These are phyloP conservation scores for Petaurus breviceps DNA, from an alignment of 2,113 vertebrate genomes.

Conservation along the genomic window DNA sequence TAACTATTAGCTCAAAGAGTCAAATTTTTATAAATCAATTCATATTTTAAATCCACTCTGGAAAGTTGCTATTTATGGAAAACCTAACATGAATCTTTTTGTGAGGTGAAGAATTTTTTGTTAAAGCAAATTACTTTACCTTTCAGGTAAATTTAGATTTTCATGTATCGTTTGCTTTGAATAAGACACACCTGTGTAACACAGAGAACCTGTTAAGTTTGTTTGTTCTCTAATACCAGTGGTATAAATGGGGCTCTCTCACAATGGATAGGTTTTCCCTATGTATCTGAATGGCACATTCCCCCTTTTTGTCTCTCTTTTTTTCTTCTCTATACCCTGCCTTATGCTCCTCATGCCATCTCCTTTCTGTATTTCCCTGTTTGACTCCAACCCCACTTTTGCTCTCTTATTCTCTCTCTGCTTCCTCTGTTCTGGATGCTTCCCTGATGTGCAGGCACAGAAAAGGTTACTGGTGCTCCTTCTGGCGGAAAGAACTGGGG, in stretches of 20 bases:
- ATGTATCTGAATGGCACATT: background rate
- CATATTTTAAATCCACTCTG: background rate
- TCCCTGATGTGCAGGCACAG: background rate
- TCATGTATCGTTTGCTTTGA: background rate
- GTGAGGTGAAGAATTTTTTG: background rate
- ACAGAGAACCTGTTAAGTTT: background rate
- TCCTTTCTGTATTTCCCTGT: background rate
- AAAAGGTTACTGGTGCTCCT: background rate
- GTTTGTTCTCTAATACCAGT: background rate
- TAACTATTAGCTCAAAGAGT: background rate
- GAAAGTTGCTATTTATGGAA: background rate
- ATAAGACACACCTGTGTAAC: background rate
- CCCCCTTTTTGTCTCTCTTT: background rate
- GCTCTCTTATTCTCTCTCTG: background rate
- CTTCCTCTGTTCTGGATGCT: background rate
- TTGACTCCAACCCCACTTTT: background rate
- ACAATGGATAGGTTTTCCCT: background rate
- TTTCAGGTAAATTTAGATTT: background rate
- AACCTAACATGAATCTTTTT: background rate
- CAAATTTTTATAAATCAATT: background rate
- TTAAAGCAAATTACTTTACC: background rate
- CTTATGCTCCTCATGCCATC: background rate
- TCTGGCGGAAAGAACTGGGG: background rate
- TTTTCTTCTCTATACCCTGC: background rate
- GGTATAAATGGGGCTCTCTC: background rate